These are phyloP conservation scores for Actinostola sp. DNA, from an alignment of 92 coral and sea anemone genomes.

Conservation along the genomic window DNA sequence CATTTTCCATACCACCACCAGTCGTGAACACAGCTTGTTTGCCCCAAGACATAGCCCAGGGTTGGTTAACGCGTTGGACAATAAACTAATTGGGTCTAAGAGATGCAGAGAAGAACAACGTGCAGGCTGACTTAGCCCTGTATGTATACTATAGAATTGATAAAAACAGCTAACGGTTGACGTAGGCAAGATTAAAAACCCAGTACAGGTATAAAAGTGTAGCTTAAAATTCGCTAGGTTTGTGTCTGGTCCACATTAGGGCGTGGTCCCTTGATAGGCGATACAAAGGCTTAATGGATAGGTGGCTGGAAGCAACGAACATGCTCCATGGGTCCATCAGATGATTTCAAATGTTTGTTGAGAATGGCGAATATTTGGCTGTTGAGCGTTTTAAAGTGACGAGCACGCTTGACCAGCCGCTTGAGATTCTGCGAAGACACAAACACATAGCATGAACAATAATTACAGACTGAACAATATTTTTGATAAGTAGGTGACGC, in stretches of 20 bases:
- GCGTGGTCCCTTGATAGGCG: constrained; percentile 61
- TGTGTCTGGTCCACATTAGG: too few species aligned
- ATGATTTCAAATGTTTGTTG: constrained; percentile 92
- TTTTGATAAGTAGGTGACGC: not conserved
- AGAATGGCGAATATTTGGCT: constrained; percentile 89
- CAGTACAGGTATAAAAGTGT: not conserved
- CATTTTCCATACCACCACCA: too few species aligned
- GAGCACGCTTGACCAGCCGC: constrained; percentile 90
- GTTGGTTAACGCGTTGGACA: too few species aligned
- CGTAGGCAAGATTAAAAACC: not conserved
- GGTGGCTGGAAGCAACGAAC: constrained; percentile 99
- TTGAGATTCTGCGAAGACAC: constrained; percentile 74
- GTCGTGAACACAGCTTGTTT: too few species aligned
- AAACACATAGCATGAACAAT: not conserved
- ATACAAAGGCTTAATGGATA: constrained; percentile 88
- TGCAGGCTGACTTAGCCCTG: too few species aligned
- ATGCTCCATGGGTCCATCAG: constrained; percentile 95
- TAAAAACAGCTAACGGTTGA: not conserved
- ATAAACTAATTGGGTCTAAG: too few species aligned
- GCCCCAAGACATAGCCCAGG: too few species aligned
- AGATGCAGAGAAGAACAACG: too few species aligned
- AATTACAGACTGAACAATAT: not conserved
- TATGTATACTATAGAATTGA: not conserved
- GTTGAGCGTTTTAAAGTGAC: constrained; percentile 81
- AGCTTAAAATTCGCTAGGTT: too few species aligned